These are phyloP conservation scores for Polietes domitor DNA, from an alignment of 2,888 invertebrate genomes.

Conservation along the genomic window DNA sequence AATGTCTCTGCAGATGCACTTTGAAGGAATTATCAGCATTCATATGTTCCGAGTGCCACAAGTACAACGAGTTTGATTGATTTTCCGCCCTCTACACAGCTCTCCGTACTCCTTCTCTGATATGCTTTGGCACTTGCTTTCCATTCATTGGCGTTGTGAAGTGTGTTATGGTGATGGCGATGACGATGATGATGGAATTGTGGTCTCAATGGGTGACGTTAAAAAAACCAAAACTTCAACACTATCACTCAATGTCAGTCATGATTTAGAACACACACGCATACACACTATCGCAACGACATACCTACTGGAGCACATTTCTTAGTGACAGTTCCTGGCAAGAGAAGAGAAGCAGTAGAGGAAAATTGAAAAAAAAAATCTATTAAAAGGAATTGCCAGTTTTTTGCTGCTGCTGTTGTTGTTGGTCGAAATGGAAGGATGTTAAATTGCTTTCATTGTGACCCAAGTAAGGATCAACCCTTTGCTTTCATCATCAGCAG, in stretches of 20 bases:
- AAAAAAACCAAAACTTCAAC: slow-evolving; percentile 48
- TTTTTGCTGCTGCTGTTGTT: neutral
- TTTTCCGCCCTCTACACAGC: slow-evolving; percentile 40
- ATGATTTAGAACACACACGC: slow-evolving; percentile 27
- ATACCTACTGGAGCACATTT: neutral
- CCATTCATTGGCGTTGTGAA: slow-evolving; percentile 19
- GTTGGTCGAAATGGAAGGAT: neutral
- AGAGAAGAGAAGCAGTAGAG: slow-evolving; percentile 27
- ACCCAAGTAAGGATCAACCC: neutral
- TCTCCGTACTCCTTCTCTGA: slow-evolving; percentile 20
- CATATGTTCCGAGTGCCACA: slow-evolving; percentile 55
- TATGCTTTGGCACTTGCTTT: slow-evolving; percentile 5
- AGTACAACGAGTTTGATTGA: slow-evolving; percentile 63
- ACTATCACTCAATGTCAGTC: slow-evolving; percentile 66
- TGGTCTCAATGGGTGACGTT: slow-evolving; percentile 59
- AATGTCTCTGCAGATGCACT: slow-evolving; percentile 61
- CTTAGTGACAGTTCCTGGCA: neutral
- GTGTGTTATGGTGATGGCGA: slow-evolving; percentile 30
- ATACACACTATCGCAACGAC: neutral
- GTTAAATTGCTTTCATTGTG: neutral
- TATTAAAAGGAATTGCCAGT: neutral
- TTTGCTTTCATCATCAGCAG: neutral
- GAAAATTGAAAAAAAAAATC: neutral
- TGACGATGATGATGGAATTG: slow-evolving; percentile 58
- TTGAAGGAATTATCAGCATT: slow-evolving; percentile 55